phyloP scores from a whole-genome alignment of 2,797 vertebrate species.

The Gallinago nigripennis region DNA sequence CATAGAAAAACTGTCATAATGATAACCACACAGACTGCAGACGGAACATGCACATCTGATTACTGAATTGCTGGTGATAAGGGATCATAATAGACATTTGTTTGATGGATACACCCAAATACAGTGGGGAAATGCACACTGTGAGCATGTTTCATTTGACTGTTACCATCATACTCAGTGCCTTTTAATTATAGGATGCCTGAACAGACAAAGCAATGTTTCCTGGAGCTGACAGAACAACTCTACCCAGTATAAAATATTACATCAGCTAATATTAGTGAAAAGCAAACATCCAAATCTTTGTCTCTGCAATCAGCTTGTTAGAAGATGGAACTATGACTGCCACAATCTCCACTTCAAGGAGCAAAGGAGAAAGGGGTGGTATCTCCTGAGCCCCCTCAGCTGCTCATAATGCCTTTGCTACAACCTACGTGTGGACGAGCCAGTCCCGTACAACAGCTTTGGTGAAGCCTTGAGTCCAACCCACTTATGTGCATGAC shows the following conservation, averaged over 20 bases:
- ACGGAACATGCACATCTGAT: background rate
- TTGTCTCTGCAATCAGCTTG: background rate
- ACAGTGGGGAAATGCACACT: background rate
- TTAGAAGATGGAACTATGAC: background rate
- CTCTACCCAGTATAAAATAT: background rate
- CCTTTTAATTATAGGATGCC: slow-evolving; percentile 45
- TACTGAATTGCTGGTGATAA: background rate
- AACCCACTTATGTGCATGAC: background rate
- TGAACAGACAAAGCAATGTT: slow-evolving; percentile 14
- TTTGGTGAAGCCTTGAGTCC: background rate
- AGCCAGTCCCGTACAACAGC: background rate
- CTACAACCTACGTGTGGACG: rapidly evolving
- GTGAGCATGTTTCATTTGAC: slow-evolving; percentile 12
- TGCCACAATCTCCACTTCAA: background rate
- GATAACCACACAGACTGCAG: background rate
- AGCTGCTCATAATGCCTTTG: background rate
- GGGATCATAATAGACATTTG: background rate
- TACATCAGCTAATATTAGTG: background rate
- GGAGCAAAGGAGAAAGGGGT: background rate
- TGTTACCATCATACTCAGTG: background rate
- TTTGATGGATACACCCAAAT: slow-evolving; percentile 13
- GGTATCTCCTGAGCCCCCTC: background rate
- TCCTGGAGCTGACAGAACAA: slow-evolving; percentile 19
- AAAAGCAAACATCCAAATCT: slow-evolving; percentile 14
- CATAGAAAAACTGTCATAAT: background rate